Percentiles rank a stretch among this genome's conserved stretches.
These are phyloP conservation scores for Melanaphis sacchari DNA, from an alignment of 1,140 invertebrate species.

Conservation along the genomic window DNA sequence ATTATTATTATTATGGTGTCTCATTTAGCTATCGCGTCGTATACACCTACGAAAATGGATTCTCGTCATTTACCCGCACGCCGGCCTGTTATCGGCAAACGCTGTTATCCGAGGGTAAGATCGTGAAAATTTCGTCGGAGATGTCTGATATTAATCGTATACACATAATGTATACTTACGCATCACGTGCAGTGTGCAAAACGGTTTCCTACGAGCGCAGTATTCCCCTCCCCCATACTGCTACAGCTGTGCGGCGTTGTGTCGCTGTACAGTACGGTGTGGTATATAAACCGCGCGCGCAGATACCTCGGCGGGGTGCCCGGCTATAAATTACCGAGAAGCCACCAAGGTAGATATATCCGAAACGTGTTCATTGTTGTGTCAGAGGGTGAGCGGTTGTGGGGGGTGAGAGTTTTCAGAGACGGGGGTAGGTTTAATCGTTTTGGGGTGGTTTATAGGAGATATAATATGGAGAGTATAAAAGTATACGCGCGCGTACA, in stretches of 20 bases:
- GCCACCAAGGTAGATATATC: slow-evolving; percentile 54
- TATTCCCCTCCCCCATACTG: not conserved
- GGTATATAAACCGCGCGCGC: not conserved
- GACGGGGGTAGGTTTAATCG: slow-evolving; percentile 52
- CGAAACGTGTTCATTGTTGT: slow-evolving; percentile 55
- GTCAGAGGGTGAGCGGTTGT: not conserved
- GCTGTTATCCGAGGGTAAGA: not conserved
- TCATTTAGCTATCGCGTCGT: not conserved
- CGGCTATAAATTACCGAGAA: slow-evolving; percentile 53
- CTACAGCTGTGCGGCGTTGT: not conserved
- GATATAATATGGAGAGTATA: not conserved
- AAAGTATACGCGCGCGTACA: not conserved
- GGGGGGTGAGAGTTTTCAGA: not conserved
- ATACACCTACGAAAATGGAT: not conserved
- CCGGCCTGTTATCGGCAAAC: not conserved
- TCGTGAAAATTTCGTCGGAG: not conserved
- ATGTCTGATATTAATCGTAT: not conserved
- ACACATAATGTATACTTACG: not conserved
- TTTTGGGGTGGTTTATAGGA: slow-evolving; percentile 48
- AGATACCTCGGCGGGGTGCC: slow-evolving; percentile 47
- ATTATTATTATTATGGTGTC: not conserved
- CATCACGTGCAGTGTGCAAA: not conserved
- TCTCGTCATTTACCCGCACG: not conserved
- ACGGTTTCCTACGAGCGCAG: not conserved
- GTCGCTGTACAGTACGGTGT: not conserved